These are phyloP conservation scores for Globodera ellingtonae DNA, from an alignment of 1,140 invertebrate genomes.

Conservation along the genomic window DNA sequence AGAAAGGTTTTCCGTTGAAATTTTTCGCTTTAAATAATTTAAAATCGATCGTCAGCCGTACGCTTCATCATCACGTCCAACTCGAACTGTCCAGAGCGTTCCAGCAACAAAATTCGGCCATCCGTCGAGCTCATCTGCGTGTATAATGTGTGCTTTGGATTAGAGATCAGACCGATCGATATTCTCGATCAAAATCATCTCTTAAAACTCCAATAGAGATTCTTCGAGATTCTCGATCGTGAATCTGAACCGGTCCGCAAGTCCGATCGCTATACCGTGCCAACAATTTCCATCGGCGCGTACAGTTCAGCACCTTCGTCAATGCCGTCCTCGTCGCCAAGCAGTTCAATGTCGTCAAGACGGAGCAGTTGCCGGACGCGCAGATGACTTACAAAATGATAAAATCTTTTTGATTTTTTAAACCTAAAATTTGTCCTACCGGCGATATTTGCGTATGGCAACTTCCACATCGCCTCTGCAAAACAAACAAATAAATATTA, in stretches of 20 bases:
- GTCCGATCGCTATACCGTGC: conserved; percentile 27
- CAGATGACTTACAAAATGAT: conserved; percentile 35
- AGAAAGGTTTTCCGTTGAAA: neutral
- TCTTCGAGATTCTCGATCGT: too few relatives aligned
- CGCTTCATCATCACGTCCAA: conserved; percentile 43
- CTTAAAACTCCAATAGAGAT: too few relatives aligned
- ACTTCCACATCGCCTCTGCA: conserved; percentile 33
- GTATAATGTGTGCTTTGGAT: neutral
- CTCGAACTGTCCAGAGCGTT: conserved; percentile 47
- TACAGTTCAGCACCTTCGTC: conserved; percentile 48
- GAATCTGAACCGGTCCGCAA: too few relatives aligned
- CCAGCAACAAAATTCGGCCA: conserved; percentile 38
- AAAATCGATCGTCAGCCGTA: neutral
- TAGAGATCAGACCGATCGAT: too few relatives aligned
- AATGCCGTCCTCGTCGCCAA: conserved; percentile 30
- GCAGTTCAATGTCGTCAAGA: conserved; percentile 40
- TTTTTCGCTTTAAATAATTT: neutral
- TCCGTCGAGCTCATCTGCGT: conserved; percentile 14
- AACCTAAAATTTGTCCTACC: neutral
- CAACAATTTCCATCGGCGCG: conserved; percentile 44
- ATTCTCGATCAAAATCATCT: too few relatives aligned
- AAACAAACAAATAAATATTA: neutral
- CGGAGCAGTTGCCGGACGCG: conserved; percentile 35
- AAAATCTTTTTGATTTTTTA: neutral
- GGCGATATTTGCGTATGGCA: conserved; percentile 29